Percentiles rank a stretch among this genome's conserved stretches.
Evolutionary conservation across 2,797 vertebrate species (phyloP).

Genomic region (Enteromius viviparus): DNA sequence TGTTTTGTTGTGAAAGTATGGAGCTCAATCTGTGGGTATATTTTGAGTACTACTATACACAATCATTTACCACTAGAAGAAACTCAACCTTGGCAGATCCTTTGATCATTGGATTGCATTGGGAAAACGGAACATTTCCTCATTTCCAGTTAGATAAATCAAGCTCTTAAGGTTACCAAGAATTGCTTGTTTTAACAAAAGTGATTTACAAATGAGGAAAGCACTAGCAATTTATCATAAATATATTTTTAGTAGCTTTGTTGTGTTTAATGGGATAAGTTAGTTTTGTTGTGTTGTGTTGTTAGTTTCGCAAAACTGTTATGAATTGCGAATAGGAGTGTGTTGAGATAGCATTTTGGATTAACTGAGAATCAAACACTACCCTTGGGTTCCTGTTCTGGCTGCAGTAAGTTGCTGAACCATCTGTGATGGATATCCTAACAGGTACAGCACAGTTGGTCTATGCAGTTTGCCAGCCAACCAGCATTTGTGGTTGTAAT

Average conservation of each 20-base stretch:
- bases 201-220: background rate
- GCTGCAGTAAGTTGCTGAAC: background rate
- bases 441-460: background rate
- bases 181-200: background rate
- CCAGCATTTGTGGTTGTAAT: background rate
- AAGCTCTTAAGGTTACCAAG: background rate
- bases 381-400: background rate
- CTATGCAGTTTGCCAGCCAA: background rate
- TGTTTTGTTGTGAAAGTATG: constrained; percentile 44
- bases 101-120: constrained; percentile 50
- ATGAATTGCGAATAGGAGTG: background rate
- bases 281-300: background rate
- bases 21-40: constrained; percentile 36
- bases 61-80: constrained; percentile 65
- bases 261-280: background rate
- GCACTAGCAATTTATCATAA: background rate
- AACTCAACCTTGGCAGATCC: constrained; percentile 59
- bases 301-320: background rate
- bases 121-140: constrained; percentile 38
- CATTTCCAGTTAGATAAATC: constrained; percentile 30
- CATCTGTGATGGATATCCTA: background rate
- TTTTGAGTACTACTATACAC: constrained; percentile 55
- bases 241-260: background rate
- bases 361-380: background rate
- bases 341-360: background rate